Conservation (phyloP, 2,888 invertebrate species). For the Melieria picta region DNA sequence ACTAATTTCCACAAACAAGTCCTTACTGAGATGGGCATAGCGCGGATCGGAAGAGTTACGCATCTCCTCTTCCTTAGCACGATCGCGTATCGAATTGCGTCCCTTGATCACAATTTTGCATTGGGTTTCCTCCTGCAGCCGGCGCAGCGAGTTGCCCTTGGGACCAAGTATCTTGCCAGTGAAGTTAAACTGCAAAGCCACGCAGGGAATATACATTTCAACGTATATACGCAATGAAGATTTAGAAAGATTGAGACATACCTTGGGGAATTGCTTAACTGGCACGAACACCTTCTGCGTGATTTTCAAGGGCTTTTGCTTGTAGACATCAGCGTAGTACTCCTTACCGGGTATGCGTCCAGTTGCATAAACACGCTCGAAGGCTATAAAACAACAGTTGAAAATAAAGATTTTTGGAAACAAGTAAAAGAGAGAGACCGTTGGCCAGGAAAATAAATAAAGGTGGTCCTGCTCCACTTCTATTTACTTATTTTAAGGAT, state of each 20-base stretch:
- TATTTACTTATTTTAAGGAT: no score
- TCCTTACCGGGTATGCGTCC: slow-evolving; percentile 75
- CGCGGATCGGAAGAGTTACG: slow-evolving; percentile 85
- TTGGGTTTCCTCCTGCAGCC: slow-evolving; percentile 92
- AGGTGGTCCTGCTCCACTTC: no score
- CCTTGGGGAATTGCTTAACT: slow-evolving; percentile 66
- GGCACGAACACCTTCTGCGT: slow-evolving; percentile 63
- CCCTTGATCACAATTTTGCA: slow-evolving; percentile 95
- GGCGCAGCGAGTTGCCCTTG: slow-evolving; percentile 91
- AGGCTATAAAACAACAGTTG: slow-evolving; percentile 68
- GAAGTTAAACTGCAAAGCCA: slow-evolving; percentile 84
- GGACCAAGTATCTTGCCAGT: slow-evolving; percentile 94
- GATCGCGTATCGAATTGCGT: slow-evolving; percentile 91
- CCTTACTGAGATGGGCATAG: slow-evolving; percentile 86
- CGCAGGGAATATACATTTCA: neutral
- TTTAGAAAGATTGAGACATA: slow-evolving; percentile 23
- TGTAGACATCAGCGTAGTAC: slow-evolving; percentile 79
- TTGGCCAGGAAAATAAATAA: no score
- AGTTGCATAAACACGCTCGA: slow-evolving; percentile 76
- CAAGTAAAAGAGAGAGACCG: no score
- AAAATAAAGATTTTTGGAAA: no score
- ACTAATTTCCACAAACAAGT: slow-evolving; percentile 88
- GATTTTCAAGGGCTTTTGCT: slow-evolving; percentile 67
- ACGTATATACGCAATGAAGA: no score
- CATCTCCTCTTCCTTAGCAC: slow-evolving; percentile 81